These are phyloP conservation scores for Proisotoma minuta DNA, from an alignment of 2,888 invertebrate species.

Conservation along the genomic window DNA sequence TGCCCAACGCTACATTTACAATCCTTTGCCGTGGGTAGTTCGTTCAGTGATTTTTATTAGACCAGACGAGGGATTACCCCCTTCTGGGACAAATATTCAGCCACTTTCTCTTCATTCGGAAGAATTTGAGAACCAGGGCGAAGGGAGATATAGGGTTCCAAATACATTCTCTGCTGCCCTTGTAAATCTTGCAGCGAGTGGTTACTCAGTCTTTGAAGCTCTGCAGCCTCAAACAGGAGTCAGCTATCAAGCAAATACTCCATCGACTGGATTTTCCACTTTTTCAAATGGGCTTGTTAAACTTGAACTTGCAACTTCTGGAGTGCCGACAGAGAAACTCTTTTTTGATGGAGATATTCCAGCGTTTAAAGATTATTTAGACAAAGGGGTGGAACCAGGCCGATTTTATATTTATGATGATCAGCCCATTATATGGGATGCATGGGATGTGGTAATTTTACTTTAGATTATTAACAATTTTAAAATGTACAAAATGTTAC, in stretches of 20 bases:
- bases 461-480: no score
- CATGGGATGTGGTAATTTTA: slow-evolving; percentile 22
- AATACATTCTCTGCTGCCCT: slow-evolving; percentile 34
- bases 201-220: slow-evolving; percentile 23
- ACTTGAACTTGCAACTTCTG: slow-evolving; percentile 20
- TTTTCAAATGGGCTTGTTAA: slow-evolving; percentile 26
- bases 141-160: slow-evolving; percentile 36
- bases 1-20: slow-evolving; percentile 22
- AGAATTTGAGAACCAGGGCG: slow-evolving; percentile 24
- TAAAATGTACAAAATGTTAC: background rate
- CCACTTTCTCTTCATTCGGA: slow-evolving; percentile 17
- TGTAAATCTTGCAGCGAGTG: slow-evolving; percentile 27
- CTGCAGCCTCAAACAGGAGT: slow-evolving; percentile 23
- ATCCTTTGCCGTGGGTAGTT: slow-evolving; percentile 34
- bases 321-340: slow-evolving; percentile 26
- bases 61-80: slow-evolving; percentile 5
- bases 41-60: slow-evolving; percentile 39
- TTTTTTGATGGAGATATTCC: slow-evolving; percentile 15
- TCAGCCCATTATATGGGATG: slow-evolving; percentile 31
- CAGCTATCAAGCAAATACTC: slow-evolving; percentile 23
- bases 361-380: slow-evolving; percentile 27
- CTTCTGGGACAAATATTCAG: slow-evolving; percentile 29
- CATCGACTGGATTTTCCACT: slow-evolving; percentile 20
- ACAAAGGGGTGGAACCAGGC: slow-evolving; percentile 26
- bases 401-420: slow-evolving; percentile 38